These are phyloP conservation scores for Leucopternis melanops DNA, from an alignment of 2,113 vertebrate species.

Conservation along the genomic window DNA sequence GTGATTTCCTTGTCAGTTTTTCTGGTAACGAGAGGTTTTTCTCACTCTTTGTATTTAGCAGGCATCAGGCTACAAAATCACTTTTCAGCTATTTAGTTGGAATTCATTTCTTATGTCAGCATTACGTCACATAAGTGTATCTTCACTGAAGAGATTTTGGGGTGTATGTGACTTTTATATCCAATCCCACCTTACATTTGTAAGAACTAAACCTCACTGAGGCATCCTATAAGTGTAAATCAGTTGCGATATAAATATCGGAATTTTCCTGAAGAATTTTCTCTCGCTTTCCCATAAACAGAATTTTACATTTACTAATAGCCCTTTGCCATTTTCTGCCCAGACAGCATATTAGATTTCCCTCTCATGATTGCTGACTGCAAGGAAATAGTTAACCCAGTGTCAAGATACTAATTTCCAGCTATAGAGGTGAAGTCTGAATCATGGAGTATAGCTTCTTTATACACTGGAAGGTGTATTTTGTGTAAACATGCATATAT, in stretches of 20 bases:
- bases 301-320: background rate
- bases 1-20: constrained; percentile 7
- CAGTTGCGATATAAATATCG: background rate
- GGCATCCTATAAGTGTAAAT: background rate
- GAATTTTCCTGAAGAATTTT: background rate
- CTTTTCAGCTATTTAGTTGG: background rate
- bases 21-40: background rate
- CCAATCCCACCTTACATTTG: background rate
- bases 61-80: background rate
- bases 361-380: background rate
- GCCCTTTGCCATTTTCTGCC: background rate
- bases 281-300: background rate
- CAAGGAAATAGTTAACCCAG: background rate
- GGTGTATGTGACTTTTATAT: background rate
- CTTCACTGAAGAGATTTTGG: background rate
- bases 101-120: background rate
- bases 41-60: background rate
- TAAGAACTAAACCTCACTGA: background rate
- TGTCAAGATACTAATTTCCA: background rate
- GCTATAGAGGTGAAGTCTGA: background rate
- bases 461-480: background rate
- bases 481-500: background rate
- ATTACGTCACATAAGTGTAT: background rate
- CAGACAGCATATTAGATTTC: background rate
- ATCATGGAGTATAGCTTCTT: background rate